Base-by-base conservation (phyloP, 2,113 vertebrate species). In the Campylomormyrus tamandua region DNA sequence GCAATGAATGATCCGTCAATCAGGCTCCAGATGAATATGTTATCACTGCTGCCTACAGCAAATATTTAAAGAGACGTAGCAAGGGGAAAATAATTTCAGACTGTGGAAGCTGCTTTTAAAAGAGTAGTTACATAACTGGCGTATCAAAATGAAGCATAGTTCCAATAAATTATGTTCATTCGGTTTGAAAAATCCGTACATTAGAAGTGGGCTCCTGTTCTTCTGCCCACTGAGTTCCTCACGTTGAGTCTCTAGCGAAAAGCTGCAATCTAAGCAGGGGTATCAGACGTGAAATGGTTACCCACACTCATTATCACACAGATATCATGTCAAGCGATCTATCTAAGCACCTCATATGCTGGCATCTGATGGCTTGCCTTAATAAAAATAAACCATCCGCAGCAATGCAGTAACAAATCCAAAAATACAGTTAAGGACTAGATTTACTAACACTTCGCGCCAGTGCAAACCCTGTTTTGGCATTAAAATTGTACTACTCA, bases 1-100 rank as follows among this genome's bases (percentile, higher is more conserved):
- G 74, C 83, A 88, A 62, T 88, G 66, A 83, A 88, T 58, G 42
- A 90, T 88, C 50, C 50, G 42, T 88, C 87, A 83, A 66, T 88
- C 17, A 49, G 15, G 58, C 50, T 46, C 8, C 19, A 70, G 66
- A 87, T 66, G 85, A 80, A 90, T 50, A 31, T 50, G 62, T 87
- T 80, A 90, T 31, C 87, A 1, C 42, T 83, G 90, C 90, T 83
- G 92, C 94, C 94, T 91, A 89, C 90, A 88, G 91, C 89, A 90
- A 91, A 91, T 91, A 91, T 90, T 91, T 93, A 92, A 93, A 92
- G 90, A 87, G 90, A 74, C 90, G 10, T 48, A 80, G 21, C 88
- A 49, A 83, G 8, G 49, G 70, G 74, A 83, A 90, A 88, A 90
- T 88, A 62, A 90, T 88, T 90, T 87, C 90, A 77, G 39, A n/a